phyloP scores from a whole-genome alignment of 2,113 vertebrate species.

The Thamnaconus septentrionalis region DNA sequence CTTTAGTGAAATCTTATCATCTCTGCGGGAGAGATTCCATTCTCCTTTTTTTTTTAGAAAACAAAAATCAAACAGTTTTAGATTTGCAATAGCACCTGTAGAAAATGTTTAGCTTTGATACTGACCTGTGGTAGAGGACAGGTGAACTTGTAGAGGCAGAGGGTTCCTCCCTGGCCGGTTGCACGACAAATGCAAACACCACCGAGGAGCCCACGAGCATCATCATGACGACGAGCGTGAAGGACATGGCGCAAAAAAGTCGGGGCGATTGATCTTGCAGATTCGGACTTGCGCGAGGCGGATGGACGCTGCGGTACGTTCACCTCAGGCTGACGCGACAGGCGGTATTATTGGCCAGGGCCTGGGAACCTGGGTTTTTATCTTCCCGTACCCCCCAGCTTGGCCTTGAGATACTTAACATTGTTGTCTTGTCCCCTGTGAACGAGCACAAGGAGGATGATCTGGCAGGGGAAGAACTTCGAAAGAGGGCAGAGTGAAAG shows the following conservation, averaged over 20 bases:
- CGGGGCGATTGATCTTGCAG: background rate
- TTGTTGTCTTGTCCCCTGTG: slow-evolving; percentile 73
- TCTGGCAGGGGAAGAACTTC: slow-evolving; percentile 9
- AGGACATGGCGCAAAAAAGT: slow-evolving; percentile 50
- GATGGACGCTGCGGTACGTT: background rate
- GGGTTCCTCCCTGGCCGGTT: slow-evolving; percentile 39
- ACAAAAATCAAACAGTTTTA: background rate
- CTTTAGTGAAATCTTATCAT: too few relatives aligned
- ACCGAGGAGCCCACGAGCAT: slow-evolving; percentile 55
- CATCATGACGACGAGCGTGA: slow-evolving; percentile 11
- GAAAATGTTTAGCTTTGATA: background rate
- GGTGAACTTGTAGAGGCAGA: slow-evolving; percentile 2
- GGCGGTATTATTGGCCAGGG: slow-evolving; percentile 52
- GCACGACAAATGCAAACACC: slow-evolving; percentile 58
- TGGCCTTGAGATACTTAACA: slow-evolving; percentile 80
- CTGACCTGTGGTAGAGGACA: slow-evolving; percentile 55
- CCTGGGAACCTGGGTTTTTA: slow-evolving; percentile 78
- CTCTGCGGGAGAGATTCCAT: too few relatives aligned
- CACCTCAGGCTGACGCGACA: slow-evolving; percentile 43
- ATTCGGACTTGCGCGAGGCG: background rate
- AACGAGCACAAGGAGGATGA: slow-evolving; percentile 49
- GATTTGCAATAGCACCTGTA: background rate
- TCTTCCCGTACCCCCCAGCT: slow-evolving; percentile 53
- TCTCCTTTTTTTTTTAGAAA: too few relatives aligned
- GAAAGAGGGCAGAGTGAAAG: background rate